Base-by-base conservation (phyloP, 1,140 invertebrate genomes). In the Cotesia typhae region DNA sequence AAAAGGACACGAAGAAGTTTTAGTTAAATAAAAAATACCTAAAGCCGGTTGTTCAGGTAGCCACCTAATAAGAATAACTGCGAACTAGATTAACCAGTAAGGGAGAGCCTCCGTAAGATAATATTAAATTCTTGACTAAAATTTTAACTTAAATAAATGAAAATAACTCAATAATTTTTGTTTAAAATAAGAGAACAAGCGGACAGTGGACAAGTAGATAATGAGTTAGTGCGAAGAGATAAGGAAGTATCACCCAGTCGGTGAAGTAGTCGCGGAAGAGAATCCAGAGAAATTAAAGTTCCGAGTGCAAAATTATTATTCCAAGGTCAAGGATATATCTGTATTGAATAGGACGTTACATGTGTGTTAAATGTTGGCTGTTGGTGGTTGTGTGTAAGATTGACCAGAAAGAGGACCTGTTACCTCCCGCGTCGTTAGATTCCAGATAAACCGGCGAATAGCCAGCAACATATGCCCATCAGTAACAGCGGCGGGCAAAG, bases 341-440 rank as follows among this genome's bases (percentile, higher is more conserved):
- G 41, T 6, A 47, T 47, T n/a, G 7, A 2, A 52, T 7, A 20
- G 36, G 47, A 55, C 36, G n/a, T 37, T 10, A 35, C 41, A n/a
- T 28, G 41, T 35, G 41, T 17, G 57, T 57, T 35, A 9, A 6
- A 35, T 28, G 36, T 51, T 12, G n/a, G 9, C 28, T 37, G 7
- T 3, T 4, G 5, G 12, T 65, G 12, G 4, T 20, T 65, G 14
- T 6, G 12, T 47, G 17, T 35, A 61, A 60, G 9, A 35, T 35
- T 3, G 20, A 67, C 7, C 10, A 47, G 41, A 47, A 47, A 47
- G 47, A 55, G 61, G 65, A 70, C 64, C 68, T 67, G 67, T 61
- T 74, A 67, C 70, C 53, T 70, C 65, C 71, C 70, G 66, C 74
- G 70, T 75, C 63, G 69, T 63, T 66, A 72, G 71, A 75, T 75